These are phyloP conservation scores for Lydus trimaculatus DNA, from an alignment of 2,888 invertebrate species.

Conservation along the genomic window DNA sequence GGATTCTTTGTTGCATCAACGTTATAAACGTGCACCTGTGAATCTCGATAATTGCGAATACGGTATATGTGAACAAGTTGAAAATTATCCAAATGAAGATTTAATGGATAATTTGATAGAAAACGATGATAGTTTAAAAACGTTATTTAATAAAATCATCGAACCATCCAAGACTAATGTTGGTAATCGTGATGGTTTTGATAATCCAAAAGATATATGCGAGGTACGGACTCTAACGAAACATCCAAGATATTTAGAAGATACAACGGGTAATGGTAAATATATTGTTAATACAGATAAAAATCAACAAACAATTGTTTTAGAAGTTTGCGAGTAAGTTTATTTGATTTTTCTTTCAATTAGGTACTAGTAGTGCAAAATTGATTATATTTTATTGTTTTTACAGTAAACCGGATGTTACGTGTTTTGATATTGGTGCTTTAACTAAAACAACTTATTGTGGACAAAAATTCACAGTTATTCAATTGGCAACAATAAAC, in stretches of 20 bases:
- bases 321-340: slow-evolving; percentile 27
- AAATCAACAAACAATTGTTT: slow-evolving; percentile 23
- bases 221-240: neutral
- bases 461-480: slow-evolving; percentile 63
- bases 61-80: slow-evolving; percentile 28
- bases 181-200: neutral
- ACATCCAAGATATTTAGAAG: slow-evolving; percentile 19
- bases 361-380: neutral
- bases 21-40: too few species aligned
- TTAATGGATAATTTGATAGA: slow-evolving; percentile 8
- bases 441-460: slow-evolving; percentile 59
- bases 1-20: too few species aligned
- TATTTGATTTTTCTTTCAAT: slow-evolving; percentile 12
- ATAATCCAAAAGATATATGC: neutral
- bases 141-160: slow-evolving; percentile 20
- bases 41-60: slow-evolving; percentile 13
- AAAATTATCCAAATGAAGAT: slow-evolving; percentile 25
- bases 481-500: slow-evolving; percentile 63
- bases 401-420: slow-evolving; percentile 14
- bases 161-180: neutral
- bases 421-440: slow-evolving; percentile 34
- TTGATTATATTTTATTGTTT: slow-evolving; percentile 14
- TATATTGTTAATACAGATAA: slow-evolving; percentile 24
- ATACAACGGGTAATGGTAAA: slow-evolving; percentile 17
- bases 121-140: slow-evolving; percentile 13